phyloP scores from a whole-genome alignment of 2,888 invertebrate genomes.

The Yponomeuta sedellus region DNA sequence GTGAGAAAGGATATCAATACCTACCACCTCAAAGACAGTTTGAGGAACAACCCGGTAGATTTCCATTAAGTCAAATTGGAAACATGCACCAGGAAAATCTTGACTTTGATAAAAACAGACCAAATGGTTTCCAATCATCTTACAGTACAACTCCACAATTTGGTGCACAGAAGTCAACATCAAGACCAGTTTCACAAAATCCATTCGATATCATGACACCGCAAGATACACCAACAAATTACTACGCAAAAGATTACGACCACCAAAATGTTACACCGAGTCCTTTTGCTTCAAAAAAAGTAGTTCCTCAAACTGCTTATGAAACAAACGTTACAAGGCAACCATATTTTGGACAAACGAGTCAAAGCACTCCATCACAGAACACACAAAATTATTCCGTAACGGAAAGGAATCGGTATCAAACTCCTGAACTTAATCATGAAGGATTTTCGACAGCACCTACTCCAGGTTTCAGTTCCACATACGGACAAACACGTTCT shows the following conservation, averaged over 20 bases:
- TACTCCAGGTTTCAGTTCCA: neutral
- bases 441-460: neutral
- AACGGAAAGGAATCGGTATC: conserved; percentile 4
- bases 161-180: neutral
- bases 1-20: conserved; percentile 29
- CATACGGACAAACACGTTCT: neutral
- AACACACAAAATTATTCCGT: conserved; percentile 3
- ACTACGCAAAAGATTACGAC: neutral
- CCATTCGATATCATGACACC: neutral
- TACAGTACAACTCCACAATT: neutral
- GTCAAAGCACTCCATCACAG: neutral
- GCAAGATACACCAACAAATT: neutral
- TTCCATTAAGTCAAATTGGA: conserved; percentile 12
- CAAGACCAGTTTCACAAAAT: neutral
- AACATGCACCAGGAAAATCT: neutral
- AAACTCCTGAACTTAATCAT: neutral
- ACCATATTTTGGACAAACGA: neutral
- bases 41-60: conserved; percentile 17
- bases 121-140: neutral
- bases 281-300: neutral
- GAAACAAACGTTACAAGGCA: neutral
- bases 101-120: neutral
- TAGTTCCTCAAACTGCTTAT: neutral
- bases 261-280: neutral
- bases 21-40: conserved; percentile 29